These are phyloP conservation scores for Scalopus aquaticus DNA, from an alignment of 2,113 vertebrate genomes.

Conservation along the genomic window DNA sequence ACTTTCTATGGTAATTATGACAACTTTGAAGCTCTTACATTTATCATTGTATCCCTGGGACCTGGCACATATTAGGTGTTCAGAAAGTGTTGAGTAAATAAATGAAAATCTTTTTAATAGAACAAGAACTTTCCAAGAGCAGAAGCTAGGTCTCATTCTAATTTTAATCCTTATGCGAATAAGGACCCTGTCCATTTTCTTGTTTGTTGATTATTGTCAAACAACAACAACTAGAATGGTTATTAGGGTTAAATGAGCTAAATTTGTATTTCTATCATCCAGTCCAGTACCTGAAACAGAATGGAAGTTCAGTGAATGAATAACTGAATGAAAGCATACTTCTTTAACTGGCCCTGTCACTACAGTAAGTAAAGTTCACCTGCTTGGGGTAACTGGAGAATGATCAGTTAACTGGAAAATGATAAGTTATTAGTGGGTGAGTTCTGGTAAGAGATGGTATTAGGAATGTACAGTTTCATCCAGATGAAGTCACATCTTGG, in stretches of 20 bases:
- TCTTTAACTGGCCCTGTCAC: not conserved
- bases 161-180: not conserved
- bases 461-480: not conserved
- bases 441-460: not conserved
- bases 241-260: not conserved
- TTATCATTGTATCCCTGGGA: not conserved
- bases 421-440: not conserved
- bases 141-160: not conserved
- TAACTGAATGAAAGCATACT: not conserved
- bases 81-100: constrained; percentile 18
- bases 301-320: not conserved
- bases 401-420: not conserved
- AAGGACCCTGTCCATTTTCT: not conserved
- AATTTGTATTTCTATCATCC: not conserved
- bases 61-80: not conserved
- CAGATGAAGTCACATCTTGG: not conserved
- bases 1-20: not conserved
- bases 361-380: not conserved
- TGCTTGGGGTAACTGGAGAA: not conserved
- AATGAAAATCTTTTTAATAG: not conserved
- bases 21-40: not conserved
- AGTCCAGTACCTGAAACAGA: not conserved
- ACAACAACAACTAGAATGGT: not conserved
- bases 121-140: not conserved
- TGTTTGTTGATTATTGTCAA: not conserved